These are phyloP conservation scores for Drosophila ironensis DNA, from an alignment of 1,140 invertebrate genomes.

Conservation along the genomic window DNA sequence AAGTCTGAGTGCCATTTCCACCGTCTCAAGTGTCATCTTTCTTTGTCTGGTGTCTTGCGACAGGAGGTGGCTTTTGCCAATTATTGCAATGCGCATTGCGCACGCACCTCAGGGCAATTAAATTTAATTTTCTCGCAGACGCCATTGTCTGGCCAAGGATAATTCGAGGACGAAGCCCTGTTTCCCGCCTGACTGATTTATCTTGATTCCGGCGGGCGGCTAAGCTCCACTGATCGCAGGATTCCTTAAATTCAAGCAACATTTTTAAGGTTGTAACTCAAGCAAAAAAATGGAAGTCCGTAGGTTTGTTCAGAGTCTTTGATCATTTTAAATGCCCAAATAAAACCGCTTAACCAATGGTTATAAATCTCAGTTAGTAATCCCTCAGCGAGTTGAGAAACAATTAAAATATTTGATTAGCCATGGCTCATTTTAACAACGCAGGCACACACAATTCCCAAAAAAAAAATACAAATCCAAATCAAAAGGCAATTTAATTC, in stretches of 20 bases:
- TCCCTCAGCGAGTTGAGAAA: slow-evolving; percentile 12
- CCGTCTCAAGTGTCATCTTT: slow-evolving; percentile 72
- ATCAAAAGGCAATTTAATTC: slow-evolving; percentile 17
- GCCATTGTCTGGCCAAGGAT: slow-evolving; percentile 43
- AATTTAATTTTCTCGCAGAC: slow-evolving; percentile 64
- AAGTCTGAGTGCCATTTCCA: neutral
- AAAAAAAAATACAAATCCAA: slow-evolving; percentile 19
- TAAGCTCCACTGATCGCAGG: neutral
- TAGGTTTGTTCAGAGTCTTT: no score
- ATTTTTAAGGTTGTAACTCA: no score
- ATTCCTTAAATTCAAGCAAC: slow-evolving; percentile 16
- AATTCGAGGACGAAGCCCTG: slow-evolving; percentile 30
- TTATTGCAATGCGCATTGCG: slow-evolving; percentile 45
- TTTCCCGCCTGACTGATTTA: slow-evolving; percentile 44
- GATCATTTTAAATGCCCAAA: neutral
- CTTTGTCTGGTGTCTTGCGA: slow-evolving; percentile 36
- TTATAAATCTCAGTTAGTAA: slow-evolving; percentile 7
- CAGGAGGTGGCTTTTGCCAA: slow-evolving; percentile 49
- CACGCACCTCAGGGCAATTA: slow-evolving; percentile 64
- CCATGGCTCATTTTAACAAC: neutral
- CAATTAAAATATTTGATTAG: slow-evolving; percentile 21
- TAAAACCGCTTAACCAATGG: neutral
- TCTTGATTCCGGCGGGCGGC: slow-evolving; percentile 16
- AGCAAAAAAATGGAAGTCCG: no score
- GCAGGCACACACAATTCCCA: no score